These are phyloP conservation scores for Manduca sexta DNA, from an alignment of 1,140 invertebrate genomes.

Conservation along the genomic window DNA sequence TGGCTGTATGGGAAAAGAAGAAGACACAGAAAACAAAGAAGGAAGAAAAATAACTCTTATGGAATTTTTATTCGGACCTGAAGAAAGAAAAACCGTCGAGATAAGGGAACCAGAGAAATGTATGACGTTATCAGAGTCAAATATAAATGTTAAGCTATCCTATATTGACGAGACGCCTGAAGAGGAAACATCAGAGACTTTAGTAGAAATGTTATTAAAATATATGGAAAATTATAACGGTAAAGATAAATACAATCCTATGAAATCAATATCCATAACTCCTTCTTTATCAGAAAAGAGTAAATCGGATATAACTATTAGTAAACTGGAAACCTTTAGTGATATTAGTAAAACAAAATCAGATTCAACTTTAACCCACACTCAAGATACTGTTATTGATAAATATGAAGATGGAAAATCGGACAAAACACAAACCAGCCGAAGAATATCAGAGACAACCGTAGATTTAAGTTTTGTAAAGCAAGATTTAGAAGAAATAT, in stretches of 20 bases:
- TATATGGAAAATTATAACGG: constrained; percentile 63
- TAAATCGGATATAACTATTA: constrained; percentile 68
- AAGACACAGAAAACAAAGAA: constrained; percentile 31
- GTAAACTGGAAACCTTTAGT: constrained; percentile 62
- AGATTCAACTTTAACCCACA: constrained; percentile 57
- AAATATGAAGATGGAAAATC: constrained; percentile 32
- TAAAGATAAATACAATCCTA: constrained; percentile 42
- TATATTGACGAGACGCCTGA: constrained; percentile 69
- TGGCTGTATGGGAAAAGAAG: constrained; percentile 55
- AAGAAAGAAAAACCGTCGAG: constrained; percentile 55
- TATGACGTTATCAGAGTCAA: constrained; percentile 53
- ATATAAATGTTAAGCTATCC: constrained; percentile 57
- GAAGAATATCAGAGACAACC: constrained; percentile 57
- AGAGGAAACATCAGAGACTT: constrained; percentile 50
- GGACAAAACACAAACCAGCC: constrained; percentile 24
- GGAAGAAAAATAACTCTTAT: constrained; percentile 65
- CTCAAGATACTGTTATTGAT: constrained; percentile 64
- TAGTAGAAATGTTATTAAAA: constrained; percentile 67
- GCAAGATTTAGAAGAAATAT: constrained; percentile 58
- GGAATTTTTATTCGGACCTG: constrained; percentile 62
- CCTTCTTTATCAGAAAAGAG: constrained; percentile 61
- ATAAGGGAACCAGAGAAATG: constrained; percentile 35
- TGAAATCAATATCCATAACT: constrained; percentile 46
- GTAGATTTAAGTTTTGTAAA: constrained; percentile 56
- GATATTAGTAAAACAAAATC: constrained; percentile 66